Base-by-base conservation (phyloP, 1,140 invertebrate species). In the Diorhabda carinulata region DNA sequence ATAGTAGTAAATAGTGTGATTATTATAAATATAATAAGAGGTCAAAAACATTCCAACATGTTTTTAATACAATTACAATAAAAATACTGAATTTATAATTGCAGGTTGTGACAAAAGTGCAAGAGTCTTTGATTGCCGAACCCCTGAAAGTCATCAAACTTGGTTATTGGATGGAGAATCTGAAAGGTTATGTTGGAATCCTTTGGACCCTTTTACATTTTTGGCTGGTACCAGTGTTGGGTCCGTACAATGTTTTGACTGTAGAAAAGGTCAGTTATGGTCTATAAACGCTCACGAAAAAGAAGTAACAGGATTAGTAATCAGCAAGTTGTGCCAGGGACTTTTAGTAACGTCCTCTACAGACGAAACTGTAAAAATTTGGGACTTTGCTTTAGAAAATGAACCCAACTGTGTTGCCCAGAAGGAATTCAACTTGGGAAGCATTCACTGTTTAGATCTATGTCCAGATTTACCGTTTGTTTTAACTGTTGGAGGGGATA, bases 111-210 rank as follows among this genome's bases (percentile, higher is more conserved):
- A 87, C 78, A 89, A 89, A 43, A 80, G 77, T 45, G 90, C 90
- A 5, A 87, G 88, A 78, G 83, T 96, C 57, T 91, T 90, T 79
- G 94, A 97, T 82, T 95, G 94, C 79, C 85, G 91, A 71, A 83
- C 83, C 69, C 81, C 89, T 25, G 85, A 87, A 68, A 83, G 84
- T 25, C 83, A 84, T 74, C 89, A 90, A 80, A 83, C 83, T 2
- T 97, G 94, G 93, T 67, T 82, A 61, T 79, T 92, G 6, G 81
- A 84, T 43, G 90, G 89, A 25, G 96, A 98, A 86, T 89, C 97
- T 44, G 96, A 98, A 83, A 89, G 88, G 73, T 87, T 96, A n/a
- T 69, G 87, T 0, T 98, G 96, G 96, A 90, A 97, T 83, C 82
- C 83, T 64, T 86, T 87, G 69, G 86, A 91, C 76, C 85, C 91